Conservation (phyloP, 53 echinoderm and acorn worm species). For the Echinometra lucunter region DNA sequence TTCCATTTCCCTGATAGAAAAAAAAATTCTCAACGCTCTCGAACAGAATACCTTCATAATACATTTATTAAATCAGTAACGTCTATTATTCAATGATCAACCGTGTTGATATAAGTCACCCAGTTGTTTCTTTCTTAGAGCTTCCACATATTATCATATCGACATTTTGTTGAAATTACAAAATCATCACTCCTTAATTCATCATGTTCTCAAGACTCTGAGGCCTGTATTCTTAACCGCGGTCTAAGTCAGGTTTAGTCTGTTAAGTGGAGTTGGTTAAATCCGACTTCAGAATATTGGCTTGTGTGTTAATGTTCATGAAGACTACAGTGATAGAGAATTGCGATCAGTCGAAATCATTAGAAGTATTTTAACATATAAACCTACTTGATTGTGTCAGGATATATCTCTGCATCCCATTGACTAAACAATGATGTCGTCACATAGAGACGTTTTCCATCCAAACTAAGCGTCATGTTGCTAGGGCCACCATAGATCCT, state of each 20-base stretch:
- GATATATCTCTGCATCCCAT: slow-evolving; percentile 67
- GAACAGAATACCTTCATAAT: too few species aligned
- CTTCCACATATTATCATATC: neutral
- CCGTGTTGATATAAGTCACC: neutral
- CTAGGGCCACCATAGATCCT: slow-evolving; percentile 54
- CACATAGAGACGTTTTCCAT: slow-evolving; percentile 60
- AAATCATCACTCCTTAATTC: neutral
- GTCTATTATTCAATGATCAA: neutral
- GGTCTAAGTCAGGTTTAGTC: too few species aligned
- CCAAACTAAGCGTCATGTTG: slow-evolving; percentile 58
- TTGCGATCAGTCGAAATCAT: neutral
- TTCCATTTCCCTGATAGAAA: too few species aligned
- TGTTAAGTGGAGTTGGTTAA: too few species aligned
- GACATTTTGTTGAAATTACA: neutral
- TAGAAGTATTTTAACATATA: neutral
- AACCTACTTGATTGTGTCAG: slow-evolving; percentile 58
- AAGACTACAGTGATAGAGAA: neutral
- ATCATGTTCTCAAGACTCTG: neutral
- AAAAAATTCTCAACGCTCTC: neutral
- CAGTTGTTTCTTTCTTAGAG: neutral
- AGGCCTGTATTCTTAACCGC: too few species aligned
- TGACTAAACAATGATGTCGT: slow-evolving; percentile 61
- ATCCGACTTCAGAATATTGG: too few species aligned
- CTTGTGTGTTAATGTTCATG: neutral
- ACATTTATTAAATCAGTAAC: too few species aligned